Evolutionary conservation across 2,888 invertebrate genomes (phyloP), one percentile per base, ranked within the genome.

Genomic region (Sthenelais limicola): DNA sequence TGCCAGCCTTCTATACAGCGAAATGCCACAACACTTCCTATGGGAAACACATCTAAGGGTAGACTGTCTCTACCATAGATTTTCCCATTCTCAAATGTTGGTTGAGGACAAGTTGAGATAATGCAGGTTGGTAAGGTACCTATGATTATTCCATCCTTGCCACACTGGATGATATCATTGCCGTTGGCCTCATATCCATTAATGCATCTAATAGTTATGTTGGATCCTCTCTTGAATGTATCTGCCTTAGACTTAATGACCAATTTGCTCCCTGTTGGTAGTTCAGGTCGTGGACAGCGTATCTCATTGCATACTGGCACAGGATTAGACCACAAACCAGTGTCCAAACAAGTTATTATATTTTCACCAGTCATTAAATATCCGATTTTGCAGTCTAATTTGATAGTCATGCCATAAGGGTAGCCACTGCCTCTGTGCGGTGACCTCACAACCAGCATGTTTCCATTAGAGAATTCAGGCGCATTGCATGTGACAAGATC

Each of bases 261-360:
- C n/a, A n/a, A n/a, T n/a, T n/a, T n/a, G n/a, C 72, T 32, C 18
- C 71, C n/a, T n/a, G n/a, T n/a, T 54, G 24, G 24, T 2, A 67
- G 58, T 49, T 47, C 24, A 5, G 73, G 76, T 3, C 35, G 43
- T 0, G 48, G 54, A 66, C 76, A 76, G 21, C 35, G 49, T 18
- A 68, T 48, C 15, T n/a, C 28, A 28, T 54, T 75, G 76, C 88
- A 88, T 3, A 73, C 74, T 5, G 87, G 86, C 24, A 81, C 75
- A 0, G 71, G 73, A 3, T 78, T 81, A 47, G 84, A 80, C 87
- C 87, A 88, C 0, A 77, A 47, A 0, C 78, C 80, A 54, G 81
- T 77, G 1, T 74, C 74, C 21, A 74, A 62, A 73, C 86, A 86
- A 18, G 43, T 66, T 1, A 73, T 24, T n/a, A 32, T 35, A 18